Evolutionary conservation across 2,797 vertebrate species (phyloP).

Genomic region (Acropternis orthonyx): DNA sequence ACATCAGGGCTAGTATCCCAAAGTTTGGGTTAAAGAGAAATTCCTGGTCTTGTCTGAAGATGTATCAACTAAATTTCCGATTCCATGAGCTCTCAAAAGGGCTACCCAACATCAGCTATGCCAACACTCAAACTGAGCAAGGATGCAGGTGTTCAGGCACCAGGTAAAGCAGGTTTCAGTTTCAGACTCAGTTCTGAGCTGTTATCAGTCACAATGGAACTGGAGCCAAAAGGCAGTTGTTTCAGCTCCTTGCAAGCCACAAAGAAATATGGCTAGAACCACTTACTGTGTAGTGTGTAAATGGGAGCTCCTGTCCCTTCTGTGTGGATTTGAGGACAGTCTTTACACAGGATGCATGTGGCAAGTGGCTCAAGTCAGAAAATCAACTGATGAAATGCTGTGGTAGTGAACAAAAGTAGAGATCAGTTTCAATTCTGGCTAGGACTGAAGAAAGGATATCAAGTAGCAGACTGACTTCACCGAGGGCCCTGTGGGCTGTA

Average conservation of each 20-base stretch:
- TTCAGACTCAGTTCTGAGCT: neutral
- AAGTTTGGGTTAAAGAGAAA: neutral
- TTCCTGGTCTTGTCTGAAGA: neutral
- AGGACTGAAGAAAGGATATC: neutral
- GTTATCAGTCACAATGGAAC: neutral
- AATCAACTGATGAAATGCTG: neutral
- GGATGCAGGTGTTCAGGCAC: neutral
- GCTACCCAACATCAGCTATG: neutral
- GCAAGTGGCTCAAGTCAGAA: neutral
- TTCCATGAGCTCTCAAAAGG: neutral
- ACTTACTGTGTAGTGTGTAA: neutral
- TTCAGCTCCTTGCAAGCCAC: neutral
- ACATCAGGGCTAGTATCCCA: neutral
- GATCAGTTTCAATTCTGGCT: neutral
- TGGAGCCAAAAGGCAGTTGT: neutral
- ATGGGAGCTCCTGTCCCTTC: neutral
- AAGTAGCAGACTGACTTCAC: neutral
- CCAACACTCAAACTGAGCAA: neutral
- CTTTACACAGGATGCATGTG: neutral
- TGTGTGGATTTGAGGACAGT: neutral
- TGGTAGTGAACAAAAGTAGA: neutral
- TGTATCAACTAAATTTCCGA: neutral
- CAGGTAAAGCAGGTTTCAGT: neutral
- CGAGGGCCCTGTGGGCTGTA: neutral
- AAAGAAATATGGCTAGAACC: neutral